Evolutionary conservation across 2,113 vertebrate species (phyloP).

Genomic region (Pteruthius melanotis): DNA sequence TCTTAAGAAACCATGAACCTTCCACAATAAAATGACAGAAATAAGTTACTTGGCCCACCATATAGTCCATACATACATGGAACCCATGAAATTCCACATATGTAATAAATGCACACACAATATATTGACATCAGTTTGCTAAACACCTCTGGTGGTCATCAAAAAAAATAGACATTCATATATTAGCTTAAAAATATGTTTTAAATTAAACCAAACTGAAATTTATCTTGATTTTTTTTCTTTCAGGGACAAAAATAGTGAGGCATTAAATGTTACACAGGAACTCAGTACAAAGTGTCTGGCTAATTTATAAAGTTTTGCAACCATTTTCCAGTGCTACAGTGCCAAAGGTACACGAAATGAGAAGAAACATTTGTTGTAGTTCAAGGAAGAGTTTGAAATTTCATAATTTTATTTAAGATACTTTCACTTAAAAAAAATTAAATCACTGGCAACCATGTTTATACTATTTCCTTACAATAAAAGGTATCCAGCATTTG

Average conservation of each 20-base stretch:
- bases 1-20: neutral
- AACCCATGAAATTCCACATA: neutral
- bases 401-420: constrained; percentile 21
- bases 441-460: neutral
- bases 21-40: neutral
- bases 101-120: neutral
- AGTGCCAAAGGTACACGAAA: constrained; percentile 5
- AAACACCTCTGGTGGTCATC: neutral
- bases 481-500: neutral
- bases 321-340: constrained; percentile 2
- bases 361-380: constrained; percentile 32
- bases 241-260: neutral
- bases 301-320: constrained; percentile 13
- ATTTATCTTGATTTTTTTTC: neutral
- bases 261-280: neutral
- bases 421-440: neutral
- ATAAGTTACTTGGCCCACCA: neutral
- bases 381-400: neutral
- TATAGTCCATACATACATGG: neutral
- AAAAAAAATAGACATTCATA: neutral
- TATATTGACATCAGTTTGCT: neutral
- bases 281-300: neutral
- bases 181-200: neutral
- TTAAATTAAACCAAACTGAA: neutral
- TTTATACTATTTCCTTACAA: neutral